phyloP scores from a whole-genome alignment of 2,888 invertebrate species.

The Pheosia gnoma region DNA sequence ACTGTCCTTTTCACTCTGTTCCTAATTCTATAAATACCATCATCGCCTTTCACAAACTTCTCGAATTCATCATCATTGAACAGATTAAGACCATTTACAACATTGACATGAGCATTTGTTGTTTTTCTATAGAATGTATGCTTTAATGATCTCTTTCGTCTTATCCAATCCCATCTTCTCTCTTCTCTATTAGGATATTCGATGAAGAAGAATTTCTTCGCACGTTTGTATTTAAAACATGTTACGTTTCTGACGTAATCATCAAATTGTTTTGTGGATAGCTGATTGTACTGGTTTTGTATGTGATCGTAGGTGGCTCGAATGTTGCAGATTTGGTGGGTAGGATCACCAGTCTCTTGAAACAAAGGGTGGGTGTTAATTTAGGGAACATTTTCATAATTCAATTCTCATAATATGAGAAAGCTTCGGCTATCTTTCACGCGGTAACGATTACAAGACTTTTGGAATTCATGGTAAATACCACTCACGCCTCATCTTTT shows the following conservation, averaged over 20 bases:
- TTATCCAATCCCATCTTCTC: constrained; percentile 51
- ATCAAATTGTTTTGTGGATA: constrained; percentile 41
- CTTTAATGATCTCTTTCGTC: constrained; percentile 45
- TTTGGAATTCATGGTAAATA: too few relatives aligned
- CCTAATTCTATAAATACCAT: constrained; percentile 52
- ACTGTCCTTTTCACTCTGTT: constrained; percentile 38
- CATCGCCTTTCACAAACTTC: constrained; percentile 41
- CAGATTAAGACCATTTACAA: not conserved
- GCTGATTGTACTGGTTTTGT: constrained; percentile 20
- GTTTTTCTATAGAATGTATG: constrained; percentile 8
- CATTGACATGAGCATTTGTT: constrained; percentile 6
- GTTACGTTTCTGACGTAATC: constrained; percentile 42
- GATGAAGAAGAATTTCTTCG: constrained; percentile 40
- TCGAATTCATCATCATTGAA: constrained; percentile 35
- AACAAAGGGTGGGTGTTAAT: constrained; percentile 52
- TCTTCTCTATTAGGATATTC: constrained; percentile 16
- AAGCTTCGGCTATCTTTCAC: too few relatives aligned
- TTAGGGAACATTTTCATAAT: constrained; percentile 6
- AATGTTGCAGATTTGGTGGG: constrained; percentile 51
- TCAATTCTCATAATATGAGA: too few relatives aligned
- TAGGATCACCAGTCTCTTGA: constrained; percentile 61
- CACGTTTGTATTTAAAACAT: constrained; percentile 45
- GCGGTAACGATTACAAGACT: too few relatives aligned
- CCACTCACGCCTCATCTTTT: too few relatives aligned
- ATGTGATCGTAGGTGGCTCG: constrained; percentile 47